Percentiles rank a stretch among this genome's conserved stretches.
Conservation (phyloP, 2,113 vertebrate genomes). For the Tragulus kanchil region DNA sequence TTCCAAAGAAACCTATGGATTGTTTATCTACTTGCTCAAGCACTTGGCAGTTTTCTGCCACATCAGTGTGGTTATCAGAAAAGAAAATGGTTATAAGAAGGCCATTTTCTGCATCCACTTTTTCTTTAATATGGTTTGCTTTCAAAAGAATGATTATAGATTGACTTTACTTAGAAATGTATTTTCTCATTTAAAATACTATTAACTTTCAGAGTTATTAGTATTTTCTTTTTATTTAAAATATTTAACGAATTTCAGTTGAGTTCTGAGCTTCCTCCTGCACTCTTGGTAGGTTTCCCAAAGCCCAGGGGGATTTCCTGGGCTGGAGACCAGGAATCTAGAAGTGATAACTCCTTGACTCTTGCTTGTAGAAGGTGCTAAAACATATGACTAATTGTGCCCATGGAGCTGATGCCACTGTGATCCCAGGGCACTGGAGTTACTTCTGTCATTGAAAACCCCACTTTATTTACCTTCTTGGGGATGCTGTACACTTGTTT, state of each 20-base stretch:
- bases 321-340: not conserved
- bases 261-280: not conserved
- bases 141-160: not conserved
- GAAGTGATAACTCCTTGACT: not conserved
- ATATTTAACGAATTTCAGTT: conserved; percentile 42
- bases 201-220: no score
- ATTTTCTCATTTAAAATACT: conserved; percentile 6
- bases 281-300: not conserved
- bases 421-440: not conserved
- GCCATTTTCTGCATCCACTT: conserved; percentile 6
- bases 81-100: not conserved
- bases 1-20: conserved; percentile 33
- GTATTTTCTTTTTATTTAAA: no score
- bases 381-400: conserved; percentile 30
- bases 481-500: not conserved
- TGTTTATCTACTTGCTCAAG: conserved; percentile 52
- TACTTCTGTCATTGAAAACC: not conserved
- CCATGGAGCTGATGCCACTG: not conserved
- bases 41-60: not conserved
- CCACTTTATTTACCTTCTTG: not conserved
- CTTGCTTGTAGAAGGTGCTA: not conserved
- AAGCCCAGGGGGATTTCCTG: not conserved
- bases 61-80: not conserved
- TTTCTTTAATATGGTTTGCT: conserved; percentile 38
- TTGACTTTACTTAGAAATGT: not conserved